phyloP scores from a whole-genome alignment of 2,797 vertebrate species.

The Pygocentrus nattereri region DNA sequence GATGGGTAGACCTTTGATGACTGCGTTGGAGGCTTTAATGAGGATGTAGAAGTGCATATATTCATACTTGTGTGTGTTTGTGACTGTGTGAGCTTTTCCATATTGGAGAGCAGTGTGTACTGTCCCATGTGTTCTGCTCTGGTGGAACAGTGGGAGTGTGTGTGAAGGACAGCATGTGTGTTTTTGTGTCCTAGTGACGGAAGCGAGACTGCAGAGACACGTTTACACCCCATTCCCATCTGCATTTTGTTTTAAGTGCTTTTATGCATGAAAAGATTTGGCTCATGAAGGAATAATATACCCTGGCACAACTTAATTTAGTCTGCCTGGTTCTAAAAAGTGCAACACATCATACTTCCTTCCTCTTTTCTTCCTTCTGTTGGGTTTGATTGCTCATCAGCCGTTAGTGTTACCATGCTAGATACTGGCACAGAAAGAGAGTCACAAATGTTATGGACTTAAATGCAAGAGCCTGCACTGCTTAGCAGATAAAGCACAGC shows the following conservation, averaged over 20 bases:
- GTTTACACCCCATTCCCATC: not conserved
- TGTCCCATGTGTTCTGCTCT: not conserved
- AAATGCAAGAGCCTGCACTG: not conserved
- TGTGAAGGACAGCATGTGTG: not conserved
- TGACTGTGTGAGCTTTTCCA: not conserved
- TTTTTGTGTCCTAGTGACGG: not conserved
- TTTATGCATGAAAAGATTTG: slow-evolving; percentile 10
- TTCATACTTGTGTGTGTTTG: not conserved
- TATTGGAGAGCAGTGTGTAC: not conserved
- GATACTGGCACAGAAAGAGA: not conserved
- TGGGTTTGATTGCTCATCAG: not conserved
- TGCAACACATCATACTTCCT: not conserved
- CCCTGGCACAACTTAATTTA: not conserved
- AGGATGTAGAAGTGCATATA: slow-evolving; percentile 19
- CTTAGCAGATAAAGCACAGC: not conserved
- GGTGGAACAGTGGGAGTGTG: not conserved
- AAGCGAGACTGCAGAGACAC: not conserved
- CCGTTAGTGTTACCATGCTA: not conserved
- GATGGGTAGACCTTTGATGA: slow-evolving; percentile 58
- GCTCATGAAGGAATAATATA: not conserved
- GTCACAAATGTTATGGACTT: not conserved
- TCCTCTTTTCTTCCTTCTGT: not conserved
- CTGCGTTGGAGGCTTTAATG: slow-evolving; percentile 35
- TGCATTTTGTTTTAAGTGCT: not conserved
- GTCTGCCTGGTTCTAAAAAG: not conserved